Percentiles rank a stretch among this genome's conserved stretches.
Conservation (phyloP, 2,888 invertebrate genomes). For the Folsomia manolachei region DNA sequence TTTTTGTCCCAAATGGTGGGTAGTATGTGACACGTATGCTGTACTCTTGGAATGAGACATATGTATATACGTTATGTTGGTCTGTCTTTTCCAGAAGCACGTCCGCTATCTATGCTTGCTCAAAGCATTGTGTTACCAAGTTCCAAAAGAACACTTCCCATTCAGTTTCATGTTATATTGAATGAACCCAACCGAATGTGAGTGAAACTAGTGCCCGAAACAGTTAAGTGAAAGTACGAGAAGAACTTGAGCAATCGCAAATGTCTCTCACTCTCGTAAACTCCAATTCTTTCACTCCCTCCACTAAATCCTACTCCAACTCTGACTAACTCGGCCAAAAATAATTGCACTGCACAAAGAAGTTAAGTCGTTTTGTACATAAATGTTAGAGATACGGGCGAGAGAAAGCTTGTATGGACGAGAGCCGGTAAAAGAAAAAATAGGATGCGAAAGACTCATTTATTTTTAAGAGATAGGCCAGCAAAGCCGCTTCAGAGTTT, state of each 20-base stretch:
- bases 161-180: too few relatives aligned
- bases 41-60: too few relatives aligned
- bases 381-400: not conserved
- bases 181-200: too few relatives aligned
- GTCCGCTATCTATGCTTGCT: too few relatives aligned
- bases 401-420: not conserved
- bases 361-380: not conserved
- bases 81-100: too few relatives aligned
- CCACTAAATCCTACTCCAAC: not conserved
- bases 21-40: too few relatives aligned
- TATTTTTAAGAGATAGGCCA: slow-evolving; percentile 19
- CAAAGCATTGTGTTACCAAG: too few relatives aligned
- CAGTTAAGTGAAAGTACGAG: not conserved
- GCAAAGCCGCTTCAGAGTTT: slow-evolving; percentile 7
- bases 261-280: not conserved
- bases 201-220: not conserved
- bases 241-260: not conserved
- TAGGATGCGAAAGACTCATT: slow-evolving; percentile 7
- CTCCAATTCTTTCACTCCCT: not conserved
- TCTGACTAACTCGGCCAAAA: too few relatives aligned
- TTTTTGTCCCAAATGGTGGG: too few relatives aligned
- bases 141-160: too few relatives aligned
- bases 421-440: not conserved
- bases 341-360: not conserved
- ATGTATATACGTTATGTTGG: too few relatives aligned